Evolutionary conservation across 1,140 invertebrate species (phyloP).

Genomic region (Mesaphorura yosii): DNA sequence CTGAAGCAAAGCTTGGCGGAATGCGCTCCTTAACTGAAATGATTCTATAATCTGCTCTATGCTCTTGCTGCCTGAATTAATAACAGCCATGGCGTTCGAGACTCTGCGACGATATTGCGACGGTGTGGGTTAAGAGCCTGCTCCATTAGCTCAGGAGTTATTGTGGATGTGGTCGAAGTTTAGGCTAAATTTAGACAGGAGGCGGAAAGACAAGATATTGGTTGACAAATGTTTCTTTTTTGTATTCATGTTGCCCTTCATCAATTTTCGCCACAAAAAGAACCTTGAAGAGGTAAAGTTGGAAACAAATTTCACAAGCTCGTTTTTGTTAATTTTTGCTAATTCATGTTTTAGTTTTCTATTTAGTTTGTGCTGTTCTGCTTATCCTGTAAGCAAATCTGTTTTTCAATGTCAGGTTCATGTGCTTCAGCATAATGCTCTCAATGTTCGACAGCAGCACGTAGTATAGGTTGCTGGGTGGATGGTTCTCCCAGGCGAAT

Average conservation of each 20-base stretch:
- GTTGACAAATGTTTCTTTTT: constrained; percentile 22
- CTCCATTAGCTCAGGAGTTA: too few species aligned
- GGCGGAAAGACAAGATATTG: background rate
- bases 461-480: too few species aligned
- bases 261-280: constrained; percentile 20
- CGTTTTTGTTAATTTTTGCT: background rate
- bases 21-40: too few species aligned
- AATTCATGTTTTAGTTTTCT: background rate
- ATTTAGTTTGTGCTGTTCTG: background rate
- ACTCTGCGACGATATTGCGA: too few species aligned
- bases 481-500: background rate
- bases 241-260: constrained; percentile 27
- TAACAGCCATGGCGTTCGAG: too few species aligned
- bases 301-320: background rate
- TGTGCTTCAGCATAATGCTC: background rate
- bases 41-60: too few species aligned
- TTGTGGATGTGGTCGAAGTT: too few species aligned
- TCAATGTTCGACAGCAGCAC: too few species aligned
- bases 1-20: too few species aligned
- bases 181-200: too few species aligned
- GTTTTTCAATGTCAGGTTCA: background rate
- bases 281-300: constrained; percentile 32
- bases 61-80: too few species aligned
- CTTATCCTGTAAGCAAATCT: background rate
- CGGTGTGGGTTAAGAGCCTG: too few species aligned